Evolutionary conservation across 2,888 invertebrate genomes (phyloP), one percentile per base, ranked within the genome.

Genomic region (Acronicta alni): DNA sequence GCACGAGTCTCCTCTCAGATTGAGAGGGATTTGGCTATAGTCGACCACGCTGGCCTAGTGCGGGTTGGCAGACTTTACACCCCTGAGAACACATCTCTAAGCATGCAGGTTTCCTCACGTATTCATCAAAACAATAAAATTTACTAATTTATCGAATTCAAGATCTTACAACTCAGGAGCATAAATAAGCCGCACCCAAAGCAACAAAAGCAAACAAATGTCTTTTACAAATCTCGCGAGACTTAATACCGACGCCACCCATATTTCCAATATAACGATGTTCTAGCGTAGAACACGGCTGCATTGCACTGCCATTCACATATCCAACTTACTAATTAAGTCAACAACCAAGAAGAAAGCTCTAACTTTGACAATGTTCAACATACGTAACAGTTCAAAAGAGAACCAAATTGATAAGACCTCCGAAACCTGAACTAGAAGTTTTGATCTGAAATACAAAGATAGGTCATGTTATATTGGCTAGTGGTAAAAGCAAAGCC

Each of bases 281-380:
- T 89, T 89, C 88, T 90, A 89, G 88, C 81, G 59, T 79, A 85
- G 84, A 86, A 86, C 85, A 82, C 73, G 80, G 91, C 51, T 41
- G 69, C 93, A 93, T 93, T 93, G 91, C 88, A 82, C 91, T 93
- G 93, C 92, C 93, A 93, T 91, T 93, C 93, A 93, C 93, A 92
- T 93, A 93, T 93, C 93, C 91, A 91, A 85, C 89, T 91, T 89
- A 92, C 93, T 93, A 93, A 93, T 93, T 93, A 93, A 93, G 93
- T 93, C 93, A 91, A 84, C 90, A 87, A 83, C 81, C 83, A 83
- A 88, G 92, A 92, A 92, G 92, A 92, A 89, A 92, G 91, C 91
- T 90, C 87, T 92, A 92, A 92, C 93, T 93, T 92, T 92, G 93
- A 93, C 93, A 92, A 91, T 91, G 89, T 92, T 88, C 85, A 88